Evolutionary conservation across 1,140 invertebrate species (phyloP).

Genomic region (Bombus waltoni): DNA sequence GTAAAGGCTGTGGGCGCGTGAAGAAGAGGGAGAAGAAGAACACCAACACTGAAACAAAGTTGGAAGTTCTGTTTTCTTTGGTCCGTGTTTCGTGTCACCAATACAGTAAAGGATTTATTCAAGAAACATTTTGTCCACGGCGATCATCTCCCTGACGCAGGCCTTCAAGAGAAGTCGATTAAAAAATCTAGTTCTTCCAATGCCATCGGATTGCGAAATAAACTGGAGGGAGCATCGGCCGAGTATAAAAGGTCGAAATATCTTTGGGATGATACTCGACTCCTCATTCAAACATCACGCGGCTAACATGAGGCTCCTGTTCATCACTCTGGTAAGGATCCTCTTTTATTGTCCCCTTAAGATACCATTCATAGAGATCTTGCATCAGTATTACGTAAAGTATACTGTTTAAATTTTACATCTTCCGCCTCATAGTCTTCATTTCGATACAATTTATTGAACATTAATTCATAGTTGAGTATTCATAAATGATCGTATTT

Average conservation of each 20-base stretch:
- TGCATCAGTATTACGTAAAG: no score
- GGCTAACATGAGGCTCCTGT: slow-evolving; percentile 78
- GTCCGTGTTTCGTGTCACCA: slow-evolving; percentile 7
- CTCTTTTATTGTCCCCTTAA: background rate
- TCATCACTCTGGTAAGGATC: slow-evolving; percentile 77
- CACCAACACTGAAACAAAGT: background rate
- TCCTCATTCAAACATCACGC: slow-evolving; percentile 71
- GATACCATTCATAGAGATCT: background rate
- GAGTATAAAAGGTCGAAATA: slow-evolving; percentile 81
- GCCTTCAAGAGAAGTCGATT: slow-evolving; percentile 69
- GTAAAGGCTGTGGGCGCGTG: slow-evolving; percentile 22
- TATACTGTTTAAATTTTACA: no score
- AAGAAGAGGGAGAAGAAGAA: background rate
- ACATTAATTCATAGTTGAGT: background rate
- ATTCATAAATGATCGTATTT: background rate
- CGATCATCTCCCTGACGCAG: slow-evolving; percentile 2
- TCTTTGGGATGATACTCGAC: slow-evolving; percentile 69
- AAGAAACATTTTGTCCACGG: background rate
- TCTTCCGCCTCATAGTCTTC: no score
- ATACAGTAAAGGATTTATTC: slow-evolving; percentile 1
- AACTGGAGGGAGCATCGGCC: slow-evolving; percentile 72
- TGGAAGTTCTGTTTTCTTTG: slow-evolving; percentile 21
- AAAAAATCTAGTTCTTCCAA: slow-evolving; percentile 79
- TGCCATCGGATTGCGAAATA: slow-evolving; percentile 76
- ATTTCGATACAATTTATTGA: background rate